A percentile compares a stretch with the other conserved stretches of the same genome.
These are phyloP conservation scores for Drosophila helvetica DNA, from an alignment of 2,888 invertebrate species.

Conservation along the genomic window DNA sequence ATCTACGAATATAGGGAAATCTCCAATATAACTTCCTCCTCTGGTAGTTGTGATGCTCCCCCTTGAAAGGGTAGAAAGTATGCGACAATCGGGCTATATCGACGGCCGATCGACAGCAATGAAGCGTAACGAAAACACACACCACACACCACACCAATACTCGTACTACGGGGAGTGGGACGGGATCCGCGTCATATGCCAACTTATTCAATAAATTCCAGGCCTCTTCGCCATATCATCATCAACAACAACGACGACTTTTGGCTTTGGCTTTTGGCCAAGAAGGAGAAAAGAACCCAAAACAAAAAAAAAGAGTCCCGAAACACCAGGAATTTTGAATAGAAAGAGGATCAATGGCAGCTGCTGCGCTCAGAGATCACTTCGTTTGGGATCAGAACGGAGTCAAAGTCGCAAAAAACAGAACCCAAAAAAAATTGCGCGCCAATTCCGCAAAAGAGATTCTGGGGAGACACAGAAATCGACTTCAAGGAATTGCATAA, in stretches of 20 bases:
- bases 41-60: neutral
- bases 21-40: neutral
- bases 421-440: conserved; percentile 68
- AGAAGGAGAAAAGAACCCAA: conserved; percentile 4
- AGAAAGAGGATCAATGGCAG: conserved; percentile 55
- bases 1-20: too few species aligned
- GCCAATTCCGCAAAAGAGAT: conserved; percentile 73
- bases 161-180: conserved; percentile 11
- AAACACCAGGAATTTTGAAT: conserved; percentile 56
- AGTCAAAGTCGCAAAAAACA: neutral
- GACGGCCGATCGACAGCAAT: conserved; percentile 48
- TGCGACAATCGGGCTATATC: conserved; percentile 55
- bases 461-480: conserved; percentile 62
- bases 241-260: conserved; percentile 37
- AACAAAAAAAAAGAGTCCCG: conserved; percentile 22
- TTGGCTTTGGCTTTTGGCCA: conserved; percentile 18
- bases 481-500: conserved; percentile 80
- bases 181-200: conserved; percentile 36
- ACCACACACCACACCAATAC: conserved; percentile 23
- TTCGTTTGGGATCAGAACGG: conserved; percentile 10
- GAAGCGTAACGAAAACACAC: conserved; percentile 69
- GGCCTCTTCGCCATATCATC: conserved; percentile 38
- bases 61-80: conserved; percentile 53
- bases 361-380: conserved; percentile 38
- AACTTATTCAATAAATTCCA: conserved; percentile 62